Percentiles rank a stretch among this genome's conserved stretches.
These are phyloP conservation scores for Ceriagrion tenellum DNA, from an alignment of 2,888 invertebrate genomes.

Conservation along the genomic window DNA sequence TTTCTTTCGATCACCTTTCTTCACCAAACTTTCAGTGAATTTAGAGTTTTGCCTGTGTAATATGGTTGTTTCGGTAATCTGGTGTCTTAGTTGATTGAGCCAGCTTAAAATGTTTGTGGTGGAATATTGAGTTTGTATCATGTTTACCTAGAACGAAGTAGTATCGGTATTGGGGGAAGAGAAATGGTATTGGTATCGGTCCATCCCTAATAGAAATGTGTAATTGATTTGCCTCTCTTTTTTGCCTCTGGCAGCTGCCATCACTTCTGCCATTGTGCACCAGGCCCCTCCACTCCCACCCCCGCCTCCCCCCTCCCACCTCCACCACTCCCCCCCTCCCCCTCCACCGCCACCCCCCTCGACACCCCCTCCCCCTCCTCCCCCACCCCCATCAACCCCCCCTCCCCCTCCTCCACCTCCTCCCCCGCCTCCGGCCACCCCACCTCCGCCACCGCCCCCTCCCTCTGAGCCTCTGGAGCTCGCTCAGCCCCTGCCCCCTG, in stretches of 20 bases:
- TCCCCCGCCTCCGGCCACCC: slow-evolving; percentile 72
- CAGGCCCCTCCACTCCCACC: slow-evolving; percentile 37
- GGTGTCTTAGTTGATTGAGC: too few species aligned
- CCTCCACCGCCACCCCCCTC: slow-evolving; percentile 73
- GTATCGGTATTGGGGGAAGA: too few species aligned
- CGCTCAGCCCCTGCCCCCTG: slow-evolving; percentile 80
- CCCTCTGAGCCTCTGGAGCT: slow-evolving; percentile 67
- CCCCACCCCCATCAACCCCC: slow-evolving; percentile 71
- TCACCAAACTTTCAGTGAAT: too few species aligned
- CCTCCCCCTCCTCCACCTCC: slow-evolving; percentile 73
- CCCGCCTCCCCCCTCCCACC: neutral
- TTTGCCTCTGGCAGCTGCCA: neutral
- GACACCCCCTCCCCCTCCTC: slow-evolving; percentile 73
- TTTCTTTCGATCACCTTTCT: too few species aligned
- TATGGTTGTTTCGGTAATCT: too few species aligned
- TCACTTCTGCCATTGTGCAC: neutral
- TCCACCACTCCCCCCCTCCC: slow-evolving; percentile 71
- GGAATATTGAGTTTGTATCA: too few species aligned
- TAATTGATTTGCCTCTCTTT: neutral
- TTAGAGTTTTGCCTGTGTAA: too few species aligned
- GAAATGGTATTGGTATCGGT: too few species aligned
- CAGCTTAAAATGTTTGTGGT: too few species aligned
- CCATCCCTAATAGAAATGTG: too few species aligned
- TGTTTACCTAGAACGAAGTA: too few species aligned
- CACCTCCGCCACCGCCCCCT: slow-evolving; percentile 70